phyloP scores from a whole-genome alignment of 2,888 invertebrate genomes.

The Drosophila sordidapex region DNA sequence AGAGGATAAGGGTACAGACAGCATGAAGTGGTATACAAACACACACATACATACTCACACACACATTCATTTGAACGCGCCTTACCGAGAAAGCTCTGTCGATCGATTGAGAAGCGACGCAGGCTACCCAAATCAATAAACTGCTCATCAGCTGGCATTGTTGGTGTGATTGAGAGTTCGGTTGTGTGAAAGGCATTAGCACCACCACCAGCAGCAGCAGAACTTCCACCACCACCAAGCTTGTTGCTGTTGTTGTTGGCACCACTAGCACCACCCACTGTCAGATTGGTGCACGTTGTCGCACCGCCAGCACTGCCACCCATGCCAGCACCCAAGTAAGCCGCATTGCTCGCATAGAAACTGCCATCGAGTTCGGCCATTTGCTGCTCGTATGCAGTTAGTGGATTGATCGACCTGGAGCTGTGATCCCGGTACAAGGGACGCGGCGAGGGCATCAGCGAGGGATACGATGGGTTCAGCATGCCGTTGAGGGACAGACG shows the following conservation, averaged over 20 bases:
- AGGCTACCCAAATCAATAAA: constrained; percentile 84
- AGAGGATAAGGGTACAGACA: neutral
- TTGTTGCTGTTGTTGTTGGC: constrained; percentile 13
- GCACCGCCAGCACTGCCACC: constrained; percentile 61
- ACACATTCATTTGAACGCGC: constrained; percentile 4
- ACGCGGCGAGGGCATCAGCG: constrained; percentile 83
- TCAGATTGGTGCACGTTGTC: constrained; percentile 68
- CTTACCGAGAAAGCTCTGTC: constrained; percentile 85
- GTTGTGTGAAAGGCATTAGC: constrained; percentile 81
- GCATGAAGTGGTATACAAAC: neutral
- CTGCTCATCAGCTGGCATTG: constrained; percentile 82
- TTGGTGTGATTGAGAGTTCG: constrained; percentile 83
- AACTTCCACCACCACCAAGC: constrained; percentile 27
- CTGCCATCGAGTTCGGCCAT: constrained; percentile 83
- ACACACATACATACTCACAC: neutral
- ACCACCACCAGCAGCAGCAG: constrained; percentile 35
- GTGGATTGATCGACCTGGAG: constrained; percentile 83
- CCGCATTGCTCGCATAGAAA: constrained; percentile 77
- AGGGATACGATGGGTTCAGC: constrained; percentile 82
- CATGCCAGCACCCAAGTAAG: constrained; percentile 71
- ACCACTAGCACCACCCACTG: constrained; percentile 52
- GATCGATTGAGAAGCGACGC: constrained; percentile 84
- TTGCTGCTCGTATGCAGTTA: constrained; percentile 82
- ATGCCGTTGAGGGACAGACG: constrained; percentile 84
- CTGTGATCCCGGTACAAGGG: constrained; percentile 83